phyloP scores from a whole-genome alignment of 2,113 vertebrate species.

The Tachysurus fulvidraco region DNA sequence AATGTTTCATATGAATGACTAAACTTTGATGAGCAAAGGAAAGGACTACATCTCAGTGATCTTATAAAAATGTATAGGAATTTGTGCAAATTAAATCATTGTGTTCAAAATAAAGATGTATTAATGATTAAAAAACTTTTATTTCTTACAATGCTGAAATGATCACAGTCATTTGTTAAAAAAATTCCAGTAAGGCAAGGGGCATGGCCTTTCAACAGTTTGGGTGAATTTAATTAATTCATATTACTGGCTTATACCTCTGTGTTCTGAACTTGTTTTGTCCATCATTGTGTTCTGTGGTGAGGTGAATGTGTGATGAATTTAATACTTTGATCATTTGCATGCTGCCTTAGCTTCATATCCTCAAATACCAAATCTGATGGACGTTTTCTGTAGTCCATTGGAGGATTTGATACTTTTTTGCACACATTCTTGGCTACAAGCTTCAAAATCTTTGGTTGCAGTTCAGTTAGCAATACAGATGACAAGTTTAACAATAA shows the following conservation, averaged over 20 bases:
- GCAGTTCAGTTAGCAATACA: background rate
- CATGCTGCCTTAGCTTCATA: too few species aligned
- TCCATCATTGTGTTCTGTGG: background rate
- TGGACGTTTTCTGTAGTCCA: too few species aligned
- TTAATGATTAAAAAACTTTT: background rate
- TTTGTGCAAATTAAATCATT: background rate
- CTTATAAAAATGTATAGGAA: background rate
- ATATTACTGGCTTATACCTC: background rate
- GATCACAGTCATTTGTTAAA: background rate
- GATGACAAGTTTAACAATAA: background rate
- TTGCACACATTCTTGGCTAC: background rate
- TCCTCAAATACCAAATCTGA: too few species aligned
- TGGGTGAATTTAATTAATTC: background rate
- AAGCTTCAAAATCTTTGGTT: background rate
- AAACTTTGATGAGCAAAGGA: background rate
- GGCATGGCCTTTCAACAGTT: background rate
- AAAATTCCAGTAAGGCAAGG: background rate
- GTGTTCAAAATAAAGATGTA: background rate
- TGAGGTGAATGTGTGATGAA: too few species aligned
- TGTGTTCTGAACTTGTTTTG: background rate
- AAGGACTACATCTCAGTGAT: background rate
- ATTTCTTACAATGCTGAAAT: background rate
- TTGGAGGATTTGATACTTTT: background rate
- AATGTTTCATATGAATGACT: background rate
- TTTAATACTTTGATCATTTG: too few species aligned